A percentile compares a stretch with the other conserved stretches of the same genome.
Conservation (phyloP, 2,113 vertebrate species). For the Oreochromis niloticus region DNA sequence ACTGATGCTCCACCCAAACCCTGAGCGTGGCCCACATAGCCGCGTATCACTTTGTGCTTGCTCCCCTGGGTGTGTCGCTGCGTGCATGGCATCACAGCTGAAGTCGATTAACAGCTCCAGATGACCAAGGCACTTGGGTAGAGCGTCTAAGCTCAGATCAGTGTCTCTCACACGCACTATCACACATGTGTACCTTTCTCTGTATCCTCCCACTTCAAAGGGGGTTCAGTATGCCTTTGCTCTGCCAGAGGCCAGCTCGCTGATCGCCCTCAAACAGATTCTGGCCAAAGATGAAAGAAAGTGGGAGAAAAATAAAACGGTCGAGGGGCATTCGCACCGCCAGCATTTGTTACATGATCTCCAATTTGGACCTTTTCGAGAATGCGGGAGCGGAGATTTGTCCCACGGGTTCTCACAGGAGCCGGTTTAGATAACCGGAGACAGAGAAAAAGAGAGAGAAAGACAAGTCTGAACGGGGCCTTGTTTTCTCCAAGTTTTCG, state of each 20-base stretch:
- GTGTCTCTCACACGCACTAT: not conserved
- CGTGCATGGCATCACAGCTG: slow-evolving; percentile 31
- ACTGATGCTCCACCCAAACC: slow-evolving; percentile 50
- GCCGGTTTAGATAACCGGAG: slow-evolving; percentile 25
- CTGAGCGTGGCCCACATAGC: not conserved
- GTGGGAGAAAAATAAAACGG: not conserved
- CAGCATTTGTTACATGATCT: not conserved
- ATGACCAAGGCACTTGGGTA: slow-evolving; percentile 25
- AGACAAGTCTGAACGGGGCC: slow-evolving; percentile 25
- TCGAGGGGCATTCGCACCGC: not conserved
- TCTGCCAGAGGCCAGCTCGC: slow-evolving; percentile 1
- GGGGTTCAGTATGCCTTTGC: not conserved
- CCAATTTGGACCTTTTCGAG: not conserved
- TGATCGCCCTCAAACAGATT: not conserved
- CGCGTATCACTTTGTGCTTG: not conserved
- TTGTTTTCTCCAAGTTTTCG: slow-evolving; percentile 27
- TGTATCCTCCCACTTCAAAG: slow-evolving; percentile 34
- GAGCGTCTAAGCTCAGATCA: slow-evolving; percentile 23
- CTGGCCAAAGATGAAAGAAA: slow-evolving; percentile 8
- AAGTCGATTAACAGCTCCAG: slow-evolving; percentile 39
- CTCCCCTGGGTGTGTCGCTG: slow-evolving; percentile 43
- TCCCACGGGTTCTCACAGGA: slow-evolving; percentile 14
- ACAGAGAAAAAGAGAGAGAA: not conserved
- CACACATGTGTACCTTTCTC: slow-evolving; percentile 11
- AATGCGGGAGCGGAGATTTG: not conserved